Evolutionary conservation across 2,888 invertebrate species (phyloP).

Genomic region (Eupithecia tripunctaria): DNA sequence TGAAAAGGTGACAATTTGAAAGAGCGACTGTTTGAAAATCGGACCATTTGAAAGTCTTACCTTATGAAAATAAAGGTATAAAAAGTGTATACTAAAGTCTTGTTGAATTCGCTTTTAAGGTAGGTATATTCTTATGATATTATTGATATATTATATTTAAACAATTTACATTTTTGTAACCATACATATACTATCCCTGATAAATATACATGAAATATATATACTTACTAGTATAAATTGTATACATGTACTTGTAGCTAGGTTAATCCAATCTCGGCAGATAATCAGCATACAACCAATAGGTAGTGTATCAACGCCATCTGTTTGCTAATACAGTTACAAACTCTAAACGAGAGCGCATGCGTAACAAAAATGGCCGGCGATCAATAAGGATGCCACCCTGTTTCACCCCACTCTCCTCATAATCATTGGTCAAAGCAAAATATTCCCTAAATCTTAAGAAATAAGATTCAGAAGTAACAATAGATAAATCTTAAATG

Average conservation of each 20-base stretch:
- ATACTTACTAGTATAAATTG: too few species aligned
- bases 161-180: too few species aligned
- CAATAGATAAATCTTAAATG: constrained; percentile 56
- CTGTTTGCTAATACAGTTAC: constrained; percentile 59
- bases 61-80: too few species aligned
- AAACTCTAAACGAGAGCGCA: constrained; percentile 57
- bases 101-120: neutral
- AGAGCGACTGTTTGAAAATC: too few species aligned
- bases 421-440: constrained; percentile 43
- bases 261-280: neutral
- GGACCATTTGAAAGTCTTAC: too few species aligned
- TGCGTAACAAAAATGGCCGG: constrained; percentile 78
- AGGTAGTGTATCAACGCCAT: constrained; percentile 70
- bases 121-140: neutral
- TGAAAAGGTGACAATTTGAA: too few species aligned
- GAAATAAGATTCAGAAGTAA: constrained; percentile 48
- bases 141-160: too few species aligned
- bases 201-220: too few species aligned
- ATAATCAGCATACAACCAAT: constrained; percentile 18
- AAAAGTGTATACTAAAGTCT: neutral
- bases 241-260: neutral
- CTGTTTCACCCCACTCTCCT: constrained; percentile 64
- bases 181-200: too few species aligned
- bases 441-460: constrained; percentile 49
- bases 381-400: constrained; percentile 78